These are phyloP conservation scores for Drosophila niveifrons DNA, from an alignment of 2,888 invertebrate species.

Conservation along the genomic window DNA sequence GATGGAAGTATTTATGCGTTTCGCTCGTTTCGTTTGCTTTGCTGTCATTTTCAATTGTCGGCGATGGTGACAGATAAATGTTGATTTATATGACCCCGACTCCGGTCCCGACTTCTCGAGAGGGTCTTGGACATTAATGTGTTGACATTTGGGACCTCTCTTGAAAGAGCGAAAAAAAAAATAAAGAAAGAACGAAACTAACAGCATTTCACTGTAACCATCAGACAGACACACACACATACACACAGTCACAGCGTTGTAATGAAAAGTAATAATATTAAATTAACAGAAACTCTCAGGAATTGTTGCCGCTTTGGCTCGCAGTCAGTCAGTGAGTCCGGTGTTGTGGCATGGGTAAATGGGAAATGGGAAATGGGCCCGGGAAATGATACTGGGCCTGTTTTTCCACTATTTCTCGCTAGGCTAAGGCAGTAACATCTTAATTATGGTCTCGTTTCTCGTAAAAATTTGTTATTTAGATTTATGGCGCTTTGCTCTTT, in stretches of 20 bases:
- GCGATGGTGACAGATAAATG: constrained; percentile 71
- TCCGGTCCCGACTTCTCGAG: constrained; percentile 10
- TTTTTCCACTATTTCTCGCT: constrained; percentile 57
- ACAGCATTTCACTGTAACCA: constrained; percentile 58
- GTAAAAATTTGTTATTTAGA: constrained; percentile 80
- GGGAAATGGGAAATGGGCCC: constrained; percentile 24
- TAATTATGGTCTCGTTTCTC: constrained; percentile 79
- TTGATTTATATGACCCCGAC: constrained; percentile 66
- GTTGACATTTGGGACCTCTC: constrained; percentile 68
- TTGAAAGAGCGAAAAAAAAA: constrained; percentile 22
- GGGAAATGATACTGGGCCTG: constrained; percentile 44
- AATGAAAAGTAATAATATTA: constrained; percentile 83
- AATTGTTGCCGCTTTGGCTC: constrained; percentile 57
- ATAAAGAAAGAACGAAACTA: constrained; percentile 48
- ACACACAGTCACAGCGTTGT: constrained; percentile 46
- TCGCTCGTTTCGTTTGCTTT: constrained; percentile 29
- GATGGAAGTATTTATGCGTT: constrained; percentile 50
- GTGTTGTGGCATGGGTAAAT: background rate
- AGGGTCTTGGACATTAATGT: constrained; percentile 65
- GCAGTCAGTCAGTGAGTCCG: constrained; percentile 17
- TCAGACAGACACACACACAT: constrained; percentile 24
- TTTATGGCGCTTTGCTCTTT: constrained; percentile 78
- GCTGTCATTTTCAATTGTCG: constrained; percentile 74
- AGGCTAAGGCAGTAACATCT: constrained; percentile 70
- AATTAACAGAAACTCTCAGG: constrained; percentile 79